These are phyloP conservation scores for Chiridota heheva DNA, from an alignment of 35 echinoderm and acorn worm genomes.

Conservation along the genomic window DNA sequence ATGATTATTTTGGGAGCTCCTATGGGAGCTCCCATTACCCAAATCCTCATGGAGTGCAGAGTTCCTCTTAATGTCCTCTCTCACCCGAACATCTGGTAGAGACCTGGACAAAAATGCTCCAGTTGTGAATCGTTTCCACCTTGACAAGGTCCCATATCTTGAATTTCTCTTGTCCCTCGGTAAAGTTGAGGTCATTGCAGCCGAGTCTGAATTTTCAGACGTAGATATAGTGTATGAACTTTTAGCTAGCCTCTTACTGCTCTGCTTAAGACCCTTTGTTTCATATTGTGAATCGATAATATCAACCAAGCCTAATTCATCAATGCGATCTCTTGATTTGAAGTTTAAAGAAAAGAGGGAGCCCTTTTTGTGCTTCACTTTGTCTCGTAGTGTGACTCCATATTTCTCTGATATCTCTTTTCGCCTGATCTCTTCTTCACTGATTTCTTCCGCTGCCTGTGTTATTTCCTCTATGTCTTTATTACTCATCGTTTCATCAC, in stretches of 20 bases:
- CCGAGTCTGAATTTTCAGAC: not conserved
- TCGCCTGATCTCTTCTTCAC: no score
- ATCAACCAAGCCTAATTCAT: not conserved
- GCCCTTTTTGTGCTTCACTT: slow-evolving; percentile 10
- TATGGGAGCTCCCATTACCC: not conserved
- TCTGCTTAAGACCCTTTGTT: not conserved
- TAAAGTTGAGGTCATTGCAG: not conserved
- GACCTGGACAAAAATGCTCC: slow-evolving; percentile 26
- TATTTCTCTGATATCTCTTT: slow-evolving; percentile 41
- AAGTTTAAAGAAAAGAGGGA: slow-evolving; percentile 26
- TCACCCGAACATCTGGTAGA: slow-evolving; percentile 13
- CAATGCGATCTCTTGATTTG: not conserved
- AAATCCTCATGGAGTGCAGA: not conserved
- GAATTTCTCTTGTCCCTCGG: not conserved
- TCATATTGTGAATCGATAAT: not conserved
- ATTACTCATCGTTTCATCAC: no score
- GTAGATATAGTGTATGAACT: not conserved
- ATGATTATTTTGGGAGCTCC: not conserved
- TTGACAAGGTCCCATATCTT: slow-evolving; percentile 4
- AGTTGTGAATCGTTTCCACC: slow-evolving; percentile 22
- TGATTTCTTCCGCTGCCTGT: no score
- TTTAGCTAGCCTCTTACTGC: not conserved
- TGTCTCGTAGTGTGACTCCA: slow-evolving; percentile 28
- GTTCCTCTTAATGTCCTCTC: not conserved
- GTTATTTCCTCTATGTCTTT: no score